phyloP scores from a whole-genome alignment of 2,888 invertebrate genomes.

The Xanthorhoe designata region DNA sequence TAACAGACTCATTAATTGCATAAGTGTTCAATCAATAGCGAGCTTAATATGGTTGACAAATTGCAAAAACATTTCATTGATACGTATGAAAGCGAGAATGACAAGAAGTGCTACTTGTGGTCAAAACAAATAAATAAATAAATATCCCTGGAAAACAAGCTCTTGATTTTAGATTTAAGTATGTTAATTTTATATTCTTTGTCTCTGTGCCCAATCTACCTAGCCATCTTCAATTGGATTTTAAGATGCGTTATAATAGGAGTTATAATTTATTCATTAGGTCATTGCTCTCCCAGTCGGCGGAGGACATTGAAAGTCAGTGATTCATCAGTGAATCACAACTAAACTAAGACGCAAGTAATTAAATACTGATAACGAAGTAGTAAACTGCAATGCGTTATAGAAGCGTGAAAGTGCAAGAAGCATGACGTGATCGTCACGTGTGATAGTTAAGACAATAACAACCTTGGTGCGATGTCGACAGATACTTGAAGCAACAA shows the following conservation, averaged over 20 bases:
- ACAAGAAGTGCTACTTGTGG: not conserved
- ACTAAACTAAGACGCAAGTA: not conserved
- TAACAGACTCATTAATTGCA: not conserved
- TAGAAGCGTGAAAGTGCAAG: conserved; percentile 51
- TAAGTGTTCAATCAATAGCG: not conserved
- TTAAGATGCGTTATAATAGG: not conserved
- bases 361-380: not conserved
- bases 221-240: not conserved
- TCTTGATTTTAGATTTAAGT: not conserved
- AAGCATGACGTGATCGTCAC: conserved; percentile 53
- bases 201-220: not conserved
- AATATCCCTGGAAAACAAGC: no score
- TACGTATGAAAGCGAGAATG: not conserved
- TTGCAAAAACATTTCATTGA: not conserved
- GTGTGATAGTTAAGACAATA: conserved; percentile 69
- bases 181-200: not conserved
- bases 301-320: not conserved
- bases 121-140: no score
- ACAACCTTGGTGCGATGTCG: conserved; percentile 64
- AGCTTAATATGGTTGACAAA: not conserved
- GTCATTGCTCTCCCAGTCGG: not conserved
- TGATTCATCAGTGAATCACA: conserved; percentile 4
- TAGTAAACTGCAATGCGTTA: conserved; percentile 14
- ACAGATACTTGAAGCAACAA: conserved; percentile 58
- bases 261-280: not conserved